These are phyloP conservation scores for Gorsachius magnificus DNA, from an alignment of 2,797 vertebrate species.

Conservation along the genomic window DNA sequence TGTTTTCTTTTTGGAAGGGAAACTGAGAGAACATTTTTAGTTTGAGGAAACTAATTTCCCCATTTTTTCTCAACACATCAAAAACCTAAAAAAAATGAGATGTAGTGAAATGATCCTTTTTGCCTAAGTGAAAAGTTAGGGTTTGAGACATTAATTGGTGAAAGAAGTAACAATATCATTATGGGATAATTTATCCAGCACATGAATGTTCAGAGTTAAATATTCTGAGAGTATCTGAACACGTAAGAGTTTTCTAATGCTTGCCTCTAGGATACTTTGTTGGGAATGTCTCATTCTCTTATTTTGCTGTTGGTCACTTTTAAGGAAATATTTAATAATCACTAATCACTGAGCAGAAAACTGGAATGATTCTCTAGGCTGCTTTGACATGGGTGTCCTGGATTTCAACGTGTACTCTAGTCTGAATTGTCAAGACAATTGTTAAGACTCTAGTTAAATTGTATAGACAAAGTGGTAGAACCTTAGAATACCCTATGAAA, in stretches of 20 bases:
- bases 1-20: background rate
- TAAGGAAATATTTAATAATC: background rate
- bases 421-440: background rate
- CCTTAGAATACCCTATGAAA: background rate
- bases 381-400: background rate
- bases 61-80: background rate
- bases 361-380: background rate
- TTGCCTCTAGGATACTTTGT: background rate
- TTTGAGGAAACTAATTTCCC: background rate
- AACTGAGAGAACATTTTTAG: background rate
- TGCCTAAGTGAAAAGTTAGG: background rate
- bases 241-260: background rate
- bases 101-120: background rate
- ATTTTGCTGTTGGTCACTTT: background rate
- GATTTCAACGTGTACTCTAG: background rate
- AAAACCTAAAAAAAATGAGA: background rate
- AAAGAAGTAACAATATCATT: background rate
- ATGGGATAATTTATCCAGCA: background rate
- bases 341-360: background rate
- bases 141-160: background rate
- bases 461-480: background rate
- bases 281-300: background rate
- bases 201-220: background rate
- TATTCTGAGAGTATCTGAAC: background rate
- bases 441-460: background rate